Evolutionary conservation across 2,797 vertebrate species (phyloP).

Genomic region (Clarias laeviceps): DNA sequence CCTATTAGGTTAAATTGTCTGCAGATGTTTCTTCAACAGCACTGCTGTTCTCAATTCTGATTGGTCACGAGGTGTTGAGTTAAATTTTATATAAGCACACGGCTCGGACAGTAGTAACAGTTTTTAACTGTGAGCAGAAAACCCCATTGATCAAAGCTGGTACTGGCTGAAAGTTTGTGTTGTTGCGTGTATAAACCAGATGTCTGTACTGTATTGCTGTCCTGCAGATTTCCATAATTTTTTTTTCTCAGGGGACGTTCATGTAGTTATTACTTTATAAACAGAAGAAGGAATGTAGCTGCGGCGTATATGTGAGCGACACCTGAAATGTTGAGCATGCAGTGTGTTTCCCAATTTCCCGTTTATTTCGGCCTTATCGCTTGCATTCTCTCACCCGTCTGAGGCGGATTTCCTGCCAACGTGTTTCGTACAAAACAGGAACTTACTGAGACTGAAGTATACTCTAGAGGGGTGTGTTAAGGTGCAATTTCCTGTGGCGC

Average conservation of each 20-base stretch:
- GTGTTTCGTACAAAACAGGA: slow-evolving; percentile 37
- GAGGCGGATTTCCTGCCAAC: slow-evolving; percentile 43
- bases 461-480: neutral
- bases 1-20: neutral
- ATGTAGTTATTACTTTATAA: neutral
- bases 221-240: neutral
- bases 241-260: neutral
- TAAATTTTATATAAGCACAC: neutral
- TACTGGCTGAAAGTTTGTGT: neutral
- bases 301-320: neutral
- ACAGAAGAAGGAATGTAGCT: neutral
- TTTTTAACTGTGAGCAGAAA: neutral
- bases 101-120: neutral
- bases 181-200: neutral
- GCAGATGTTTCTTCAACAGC: neutral
- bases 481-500: slow-evolving; percentile 40
- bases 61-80: neutral
- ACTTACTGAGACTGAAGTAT: slow-evolving; percentile 5
- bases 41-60: neutral
- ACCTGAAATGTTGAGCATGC: neutral
- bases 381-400: slow-evolving; percentile 14
- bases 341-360: neutral
- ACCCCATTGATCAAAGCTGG: neutral
- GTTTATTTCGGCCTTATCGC: neutral
- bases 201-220: neutral